Base-by-base conservation (phyloP, 2,797 vertebrate genomes). In the Sebastolobus altivelis region DNA sequence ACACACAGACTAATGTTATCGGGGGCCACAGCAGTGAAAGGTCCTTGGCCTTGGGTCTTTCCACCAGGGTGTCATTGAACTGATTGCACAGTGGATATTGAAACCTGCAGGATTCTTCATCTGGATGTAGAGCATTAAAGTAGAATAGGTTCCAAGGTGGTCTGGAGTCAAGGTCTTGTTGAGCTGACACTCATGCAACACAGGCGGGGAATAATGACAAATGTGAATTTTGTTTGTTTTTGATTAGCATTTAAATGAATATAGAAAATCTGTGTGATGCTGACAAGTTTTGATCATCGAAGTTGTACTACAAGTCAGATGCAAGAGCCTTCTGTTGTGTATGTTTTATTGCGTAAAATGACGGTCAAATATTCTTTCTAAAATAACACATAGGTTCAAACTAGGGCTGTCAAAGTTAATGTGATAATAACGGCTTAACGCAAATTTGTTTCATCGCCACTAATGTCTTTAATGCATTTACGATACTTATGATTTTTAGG, bases 51-150 rank as follows among this genome's bases (percentile, higher is more conserved):
- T 69, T 59, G 58, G 11, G 31, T 49, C n/a, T 54, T 20, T 29
- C 37, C 67, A 40, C 7, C 56, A 52, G 38, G 3, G 20, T 33
- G 65, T 65, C 62, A 68, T 31, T 80, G 70, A 83, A 58, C 76
- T 65, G 38, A 63, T 65, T 54, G n/a, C n/a, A 33, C 16, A 4
- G 31, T 56, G 52, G 4, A 72, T 67, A 29, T 49, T 71, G 33
- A 75, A 81, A 35, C 46, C 27, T 29, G 16, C 18, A 6, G 18
- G 5, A 1, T n/a, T 65, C 52, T 25, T 65, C 60, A 37, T 46
- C 46, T 4, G 11, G 10, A 43, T 37, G 14, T 3, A 9, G 33
- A 65, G 31, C 58, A 46, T 40, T 60, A 59, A 59, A 52, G 22
- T 8, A 55, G 33, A 35, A 25, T 5, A 22, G 52, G 56, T 20